phyloP scores from a whole-genome alignment of 2,888 invertebrate genomes.

The Apodemia mormo region DNA sequence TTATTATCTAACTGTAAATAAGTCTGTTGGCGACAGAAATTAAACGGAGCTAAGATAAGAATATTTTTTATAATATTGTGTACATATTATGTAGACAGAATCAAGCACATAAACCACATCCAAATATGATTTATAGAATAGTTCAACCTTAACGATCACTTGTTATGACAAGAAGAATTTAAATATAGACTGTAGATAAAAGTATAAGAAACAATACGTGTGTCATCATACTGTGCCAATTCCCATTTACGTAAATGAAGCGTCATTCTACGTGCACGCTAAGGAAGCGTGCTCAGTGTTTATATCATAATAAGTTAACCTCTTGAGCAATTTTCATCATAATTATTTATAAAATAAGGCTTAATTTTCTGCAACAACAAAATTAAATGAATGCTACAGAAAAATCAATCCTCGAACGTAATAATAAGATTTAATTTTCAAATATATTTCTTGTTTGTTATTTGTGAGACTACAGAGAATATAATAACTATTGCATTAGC shows the following conservation, averaged over 20 bases:
- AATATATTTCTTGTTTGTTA: background rate
- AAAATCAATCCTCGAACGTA: background rate
- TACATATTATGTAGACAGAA: background rate
- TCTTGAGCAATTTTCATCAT: constrained; percentile 1
- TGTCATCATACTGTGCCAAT: constrained; percentile 42
- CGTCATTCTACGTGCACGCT: constrained; percentile 42
- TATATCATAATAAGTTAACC: background rate
- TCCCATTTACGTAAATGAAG: constrained; percentile 35
- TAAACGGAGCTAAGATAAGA: no score
- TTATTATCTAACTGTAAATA: no score
- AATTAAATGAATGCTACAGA: background rate
- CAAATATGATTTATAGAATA: background rate
- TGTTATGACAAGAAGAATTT: constrained; percentile 20
- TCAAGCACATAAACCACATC: background rate
- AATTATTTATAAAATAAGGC: constrained; percentile 1
- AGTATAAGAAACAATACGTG: constrained; percentile 33
- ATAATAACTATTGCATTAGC: constrained; percentile 27
- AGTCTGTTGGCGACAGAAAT: no score
- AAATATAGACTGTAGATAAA: constrained; percentile 31
- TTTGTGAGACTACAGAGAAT: background rate
- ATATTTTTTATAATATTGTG: background rate
- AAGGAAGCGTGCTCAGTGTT: constrained; percentile 40
- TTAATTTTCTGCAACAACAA: background rate
- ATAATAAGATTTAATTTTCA: constrained; percentile 1
- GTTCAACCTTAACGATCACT: background rate